phyloP scores from a whole-genome alignment of 2,888 invertebrate genomes.

The Selenia dentaria region DNA sequence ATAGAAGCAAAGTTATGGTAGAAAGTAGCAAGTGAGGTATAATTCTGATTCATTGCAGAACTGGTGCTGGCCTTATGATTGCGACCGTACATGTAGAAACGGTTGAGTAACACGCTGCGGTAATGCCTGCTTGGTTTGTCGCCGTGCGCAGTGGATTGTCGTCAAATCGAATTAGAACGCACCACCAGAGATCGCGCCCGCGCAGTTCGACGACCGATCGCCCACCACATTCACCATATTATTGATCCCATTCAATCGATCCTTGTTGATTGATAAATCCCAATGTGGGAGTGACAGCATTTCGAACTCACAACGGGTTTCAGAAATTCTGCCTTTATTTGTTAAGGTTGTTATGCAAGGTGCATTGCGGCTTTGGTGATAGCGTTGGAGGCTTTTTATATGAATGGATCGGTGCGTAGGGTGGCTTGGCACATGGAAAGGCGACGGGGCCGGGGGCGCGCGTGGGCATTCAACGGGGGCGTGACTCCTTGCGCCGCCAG shows the following conservation, averaged over 20 bases:
- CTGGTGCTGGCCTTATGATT: neutral
- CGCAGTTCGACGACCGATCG: conserved; percentile 83
- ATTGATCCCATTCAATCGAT: conserved; percentile 78
- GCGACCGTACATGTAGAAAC: conserved; percentile 41
- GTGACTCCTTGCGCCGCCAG: conserved; percentile 16
- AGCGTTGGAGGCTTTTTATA: conserved; percentile 30
- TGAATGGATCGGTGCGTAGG: conserved; percentile 45
- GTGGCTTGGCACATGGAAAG: conserved; percentile 40
- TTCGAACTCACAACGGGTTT: conserved; percentile 41
- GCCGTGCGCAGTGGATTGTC: conserved; percentile 70
- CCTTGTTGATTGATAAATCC: conserved; percentile 76
- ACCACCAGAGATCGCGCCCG: conserved; percentile 74
- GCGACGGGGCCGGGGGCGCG: conserved; percentile 37
- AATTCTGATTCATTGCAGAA: too few relatives aligned
- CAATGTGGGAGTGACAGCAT: conserved; percentile 67
- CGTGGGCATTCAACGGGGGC: conserved; percentile 53
- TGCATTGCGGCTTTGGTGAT: conserved; percentile 29
- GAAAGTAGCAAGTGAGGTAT: too few relatives aligned
- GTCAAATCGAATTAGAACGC: conserved; percentile 80
- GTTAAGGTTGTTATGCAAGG: conserved; percentile 32
- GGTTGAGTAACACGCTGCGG: conserved; percentile 54
- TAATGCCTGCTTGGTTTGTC: conserved; percentile 53
- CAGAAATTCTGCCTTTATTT: conserved; percentile 29
- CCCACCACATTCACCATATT: conserved; percentile 73
- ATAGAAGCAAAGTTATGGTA: too few relatives aligned